These are phyloP conservation scores for Drosophila borealis DNA, from an alignment of 2,888 invertebrate genomes.

Conservation along the genomic window DNA sequence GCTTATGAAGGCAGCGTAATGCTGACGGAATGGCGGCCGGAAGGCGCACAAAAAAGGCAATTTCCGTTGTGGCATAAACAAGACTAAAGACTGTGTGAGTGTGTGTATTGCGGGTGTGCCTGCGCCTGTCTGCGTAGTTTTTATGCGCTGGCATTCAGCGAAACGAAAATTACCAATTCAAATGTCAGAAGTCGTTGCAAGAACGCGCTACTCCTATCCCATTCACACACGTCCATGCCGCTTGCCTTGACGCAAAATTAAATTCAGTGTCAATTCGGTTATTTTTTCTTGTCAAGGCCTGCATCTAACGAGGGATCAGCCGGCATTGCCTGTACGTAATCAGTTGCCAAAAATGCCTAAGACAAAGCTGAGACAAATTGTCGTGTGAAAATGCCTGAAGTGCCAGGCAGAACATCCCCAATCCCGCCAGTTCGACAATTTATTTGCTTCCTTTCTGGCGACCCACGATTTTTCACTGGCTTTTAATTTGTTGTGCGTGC, in stretches of 20 bases:
- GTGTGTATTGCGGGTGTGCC: slow-evolving; percentile 4
- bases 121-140: slow-evolving; percentile 52
- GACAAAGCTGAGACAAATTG: slow-evolving; percentile 50
- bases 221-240: neutral
- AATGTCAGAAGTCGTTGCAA: slow-evolving; percentile 68
- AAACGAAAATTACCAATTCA: slow-evolving; percentile 78
- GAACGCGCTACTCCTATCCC: slow-evolving; percentile 18
- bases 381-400: slow-evolving; percentile 38
- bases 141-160: slow-evolving; percentile 60
- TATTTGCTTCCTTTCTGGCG: neutral
- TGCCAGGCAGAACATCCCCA: slow-evolving; percentile 1
- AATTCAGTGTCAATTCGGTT: slow-evolving; percentile 79
- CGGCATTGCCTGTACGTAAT: slow-evolving; percentile 37
- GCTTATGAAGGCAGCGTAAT: slow-evolving; percentile 21
- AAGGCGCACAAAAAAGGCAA: slow-evolving; percentile 77
- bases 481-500: slow-evolving; percentile 66
- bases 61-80: slow-evolving; percentile 69
- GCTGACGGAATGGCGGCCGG: slow-evolving; percentile 50
- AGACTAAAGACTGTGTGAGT: slow-evolving; percentile 46
- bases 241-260: slow-evolving; percentile 65
- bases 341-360: slow-evolving; percentile 48
- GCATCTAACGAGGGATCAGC: slow-evolving; percentile 64
- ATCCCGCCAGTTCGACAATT: slow-evolving; percentile 1
- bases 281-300: slow-evolving; percentile 30
- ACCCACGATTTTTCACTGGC: slow-evolving; percentile 35